A percentile compares a stretch with the other conserved stretches of the same genome.
phyloP scores from a whole-genome alignment of 2,797 vertebrate species.

The Halcyon smyrnensis region DNA sequence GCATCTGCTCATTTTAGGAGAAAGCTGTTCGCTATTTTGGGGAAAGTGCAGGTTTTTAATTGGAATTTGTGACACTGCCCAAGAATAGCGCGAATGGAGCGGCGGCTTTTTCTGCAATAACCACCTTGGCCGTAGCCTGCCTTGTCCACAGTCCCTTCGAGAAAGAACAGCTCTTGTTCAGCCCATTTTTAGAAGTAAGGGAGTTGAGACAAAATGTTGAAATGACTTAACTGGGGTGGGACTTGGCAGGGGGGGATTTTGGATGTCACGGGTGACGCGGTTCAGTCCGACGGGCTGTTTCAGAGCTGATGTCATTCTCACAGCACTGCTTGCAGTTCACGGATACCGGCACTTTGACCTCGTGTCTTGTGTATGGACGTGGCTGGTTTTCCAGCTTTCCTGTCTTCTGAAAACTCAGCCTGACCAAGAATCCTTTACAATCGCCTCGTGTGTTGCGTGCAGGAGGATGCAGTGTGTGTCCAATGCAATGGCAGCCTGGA shows the following conservation, averaged over 20 bases:
- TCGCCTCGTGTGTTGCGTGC: accelerated
- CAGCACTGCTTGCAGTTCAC: neutral
- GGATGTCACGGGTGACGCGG: neutral
- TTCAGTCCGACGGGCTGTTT: neutral
- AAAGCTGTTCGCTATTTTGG: neutral
- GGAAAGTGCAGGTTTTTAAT: neutral
- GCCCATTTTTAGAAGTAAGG: neutral
- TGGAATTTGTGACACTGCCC: neutral
- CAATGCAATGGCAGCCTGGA: neutral
- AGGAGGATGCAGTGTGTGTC: neutral
- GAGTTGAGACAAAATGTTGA: neutral
- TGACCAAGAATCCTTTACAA: neutral
- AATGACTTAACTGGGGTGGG: neutral
- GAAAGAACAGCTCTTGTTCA: neutral
- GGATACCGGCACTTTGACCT: accelerated
- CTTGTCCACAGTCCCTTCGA: neutral
- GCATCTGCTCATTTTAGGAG: constrained; percentile 11
- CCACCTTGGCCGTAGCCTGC: neutral
- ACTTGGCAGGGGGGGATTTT: neutral
- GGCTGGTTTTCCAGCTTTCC: neutral
- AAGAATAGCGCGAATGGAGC: accelerated
- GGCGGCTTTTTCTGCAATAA: neutral
- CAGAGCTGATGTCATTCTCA: neutral
- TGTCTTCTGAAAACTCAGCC: neutral
- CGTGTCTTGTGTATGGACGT: accelerated